phyloP scores from a whole-genome alignment of 1,140 invertebrate species.

The Protaetia brevitarsis region DNA sequence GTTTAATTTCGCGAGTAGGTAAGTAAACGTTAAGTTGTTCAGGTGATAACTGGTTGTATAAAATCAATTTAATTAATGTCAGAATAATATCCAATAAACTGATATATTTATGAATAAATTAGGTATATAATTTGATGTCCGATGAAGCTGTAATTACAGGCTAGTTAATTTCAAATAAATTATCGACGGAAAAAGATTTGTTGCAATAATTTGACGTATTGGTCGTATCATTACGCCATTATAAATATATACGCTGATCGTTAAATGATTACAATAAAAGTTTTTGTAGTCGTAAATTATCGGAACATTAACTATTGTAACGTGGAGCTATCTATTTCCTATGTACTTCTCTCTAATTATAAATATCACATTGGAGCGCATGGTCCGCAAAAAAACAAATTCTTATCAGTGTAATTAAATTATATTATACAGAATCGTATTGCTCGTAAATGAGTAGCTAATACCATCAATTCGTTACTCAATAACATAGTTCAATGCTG shows the following conservation, averaged over 20 bases:
- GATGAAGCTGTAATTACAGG: not conserved
- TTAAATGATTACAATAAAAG: not conserved
- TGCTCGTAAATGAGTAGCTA: too few relatives aligned
- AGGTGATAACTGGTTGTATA: not conserved
- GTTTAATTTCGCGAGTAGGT: too few relatives aligned
- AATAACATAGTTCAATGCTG: too few relatives aligned
- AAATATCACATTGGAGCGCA: too few relatives aligned
- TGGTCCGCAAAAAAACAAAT: too few relatives aligned
- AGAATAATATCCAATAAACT: constrained; percentile 7
- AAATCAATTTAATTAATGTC: not conserved
- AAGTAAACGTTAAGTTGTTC: not conserved
- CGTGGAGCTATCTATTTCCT: too few relatives aligned
- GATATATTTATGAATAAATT: constrained; percentile 5
- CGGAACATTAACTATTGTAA: not conserved
- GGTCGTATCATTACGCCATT: not conserved
- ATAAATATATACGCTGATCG: not conserved
- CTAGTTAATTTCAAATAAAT: constrained; percentile 16
- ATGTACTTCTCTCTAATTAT: too few relatives aligned
- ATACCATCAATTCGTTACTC: too few relatives aligned
- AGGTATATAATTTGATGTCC: not conserved
- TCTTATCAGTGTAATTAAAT: too few relatives aligned
- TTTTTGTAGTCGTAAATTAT: not conserved
- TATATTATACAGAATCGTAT: too few relatives aligned
- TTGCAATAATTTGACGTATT: constrained; percentile 1
- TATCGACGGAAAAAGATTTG: not conserved